Conservation (phyloP, 2,888 invertebrate species). For the Melanargia galathea region DNA sequence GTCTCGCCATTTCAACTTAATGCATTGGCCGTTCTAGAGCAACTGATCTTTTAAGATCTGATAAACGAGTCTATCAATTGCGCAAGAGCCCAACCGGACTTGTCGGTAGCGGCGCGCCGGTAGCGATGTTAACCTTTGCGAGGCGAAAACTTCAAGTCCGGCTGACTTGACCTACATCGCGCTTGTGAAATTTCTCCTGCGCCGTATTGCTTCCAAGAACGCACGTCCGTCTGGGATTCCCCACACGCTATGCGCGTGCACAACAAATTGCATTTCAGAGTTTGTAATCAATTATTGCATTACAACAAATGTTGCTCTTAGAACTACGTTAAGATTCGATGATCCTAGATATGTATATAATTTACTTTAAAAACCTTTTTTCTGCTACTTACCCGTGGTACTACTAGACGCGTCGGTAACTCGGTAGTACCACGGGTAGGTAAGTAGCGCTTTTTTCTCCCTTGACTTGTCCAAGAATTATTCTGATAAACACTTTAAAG, state of each 20-base stretch:
- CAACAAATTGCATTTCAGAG: conserved; percentile 31
- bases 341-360: too few species aligned
- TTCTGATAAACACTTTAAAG: not conserved
- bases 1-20: conserved; percentile 23
- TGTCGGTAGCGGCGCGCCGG: conserved; percentile 54
- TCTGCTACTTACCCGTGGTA: too few species aligned
- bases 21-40: conserved; percentile 54
- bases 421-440: too few species aligned
- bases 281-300: conserved; percentile 24
- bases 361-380: too few species aligned
- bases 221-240: conserved; percentile 67
- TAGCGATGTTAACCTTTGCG: conserved; percentile 74
- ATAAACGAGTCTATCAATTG: conserved; percentile 73
- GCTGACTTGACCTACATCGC: conserved; percentile 78
- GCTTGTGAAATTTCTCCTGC: conserved; percentile 79
- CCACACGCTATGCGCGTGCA: conserved; percentile 48
- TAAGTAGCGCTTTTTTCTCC: too few species aligned
- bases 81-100: conserved; percentile 74
- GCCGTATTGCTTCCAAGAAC: conserved; percentile 70
- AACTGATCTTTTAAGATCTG: conserved; percentile 71
- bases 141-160: conserved; percentile 78
- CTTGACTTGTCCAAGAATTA: too few species aligned
- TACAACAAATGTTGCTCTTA: too few species aligned
- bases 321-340: too few species aligned
- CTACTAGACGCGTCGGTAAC: too few species aligned